Base-by-base conservation (phyloP, 2,113 vertebrate genomes). In the Alectura lathami region DNA sequence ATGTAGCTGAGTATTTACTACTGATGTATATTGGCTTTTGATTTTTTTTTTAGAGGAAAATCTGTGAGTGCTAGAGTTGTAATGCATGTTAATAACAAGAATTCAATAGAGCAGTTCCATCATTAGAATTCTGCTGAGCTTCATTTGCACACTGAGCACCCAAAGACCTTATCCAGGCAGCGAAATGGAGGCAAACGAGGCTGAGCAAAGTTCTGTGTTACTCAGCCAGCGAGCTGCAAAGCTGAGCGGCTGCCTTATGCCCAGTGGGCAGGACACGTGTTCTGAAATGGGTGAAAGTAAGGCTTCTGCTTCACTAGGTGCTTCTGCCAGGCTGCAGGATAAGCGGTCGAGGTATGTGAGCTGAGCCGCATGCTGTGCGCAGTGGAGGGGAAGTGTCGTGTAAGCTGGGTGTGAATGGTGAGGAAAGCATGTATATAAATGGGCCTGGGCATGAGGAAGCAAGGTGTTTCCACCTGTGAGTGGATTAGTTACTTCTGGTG, bases 371-470 rank as follows among this genome's bases (percentile, higher is more conserved):
- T 45, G 24, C 24, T 57, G 27, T 66, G 54, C 45, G 32, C 2
- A 5, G 77, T 76, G 88, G 79, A 38, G 66, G 69, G 95, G 87
- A 88, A 96, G 62, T 60, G 83, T 34, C 82, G 15, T n/a, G 79
- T 17, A 5, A 91, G 83, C 45, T 54, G 86, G 89, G 94, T 93
- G 89, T 95, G 94, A 91, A 59, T 59, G 68, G 67, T 72, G 73
- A 84, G 40, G 82, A 93, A 91, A 70, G 86, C 17, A 8, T 18
- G 22, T 50, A 83, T 91, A 91, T 24, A 80, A 92, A 95, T 85
- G 96, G 88, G 70, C 84, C 83, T 81, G 91, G 94, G 67, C 94
- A 92, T 76, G 94, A 97, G 96, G 97, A 94, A 95, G 89, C 34
- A 23, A 54, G 76, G 15, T 75, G 36, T 43, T 92, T 60, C 70